Conservation (phyloP, 1,140 invertebrate genomes). For the Euwallacea similis region DNA sequence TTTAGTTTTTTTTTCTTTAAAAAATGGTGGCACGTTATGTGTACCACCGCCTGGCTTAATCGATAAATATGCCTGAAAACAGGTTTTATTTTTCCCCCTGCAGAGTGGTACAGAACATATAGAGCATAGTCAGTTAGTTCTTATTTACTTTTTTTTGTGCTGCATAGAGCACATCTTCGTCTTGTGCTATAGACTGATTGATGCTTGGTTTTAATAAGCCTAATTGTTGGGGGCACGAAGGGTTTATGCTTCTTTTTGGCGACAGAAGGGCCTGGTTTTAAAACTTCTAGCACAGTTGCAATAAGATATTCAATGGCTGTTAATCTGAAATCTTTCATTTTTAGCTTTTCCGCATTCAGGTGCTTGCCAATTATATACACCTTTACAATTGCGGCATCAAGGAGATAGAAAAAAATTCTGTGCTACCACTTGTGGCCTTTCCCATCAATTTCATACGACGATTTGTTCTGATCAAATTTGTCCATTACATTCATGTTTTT, state of each 20-base stretch:
- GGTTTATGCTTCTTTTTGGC: neutral
- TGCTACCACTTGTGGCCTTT: constrained; percentile 54
- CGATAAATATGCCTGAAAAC: no score
- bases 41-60: no score
- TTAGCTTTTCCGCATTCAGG: neutral
- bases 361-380: constrained; percentile 23
- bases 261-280: no score
- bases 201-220: neutral
- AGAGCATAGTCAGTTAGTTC: no score
- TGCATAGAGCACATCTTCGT: no score
- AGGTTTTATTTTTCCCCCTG: no score
- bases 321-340: constrained; percentile 23
- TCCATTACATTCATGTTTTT: constrained; percentile 50
- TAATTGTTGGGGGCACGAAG: neutral
- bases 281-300: no score
- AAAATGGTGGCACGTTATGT: no score
- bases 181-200: neutral
- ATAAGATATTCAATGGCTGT: neutral
- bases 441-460: constrained; percentile 48
- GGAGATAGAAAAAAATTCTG: constrained; percentile 51
- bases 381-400: constrained; percentile 46
- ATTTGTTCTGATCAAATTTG: constrained; percentile 46
- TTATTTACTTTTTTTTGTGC: no score
- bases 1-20: no score
- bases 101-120: no score